Evolutionary conservation across 2,113 vertebrate genomes (phyloP).

Genomic region (Protobothrops mucrosquamatus): DNA sequence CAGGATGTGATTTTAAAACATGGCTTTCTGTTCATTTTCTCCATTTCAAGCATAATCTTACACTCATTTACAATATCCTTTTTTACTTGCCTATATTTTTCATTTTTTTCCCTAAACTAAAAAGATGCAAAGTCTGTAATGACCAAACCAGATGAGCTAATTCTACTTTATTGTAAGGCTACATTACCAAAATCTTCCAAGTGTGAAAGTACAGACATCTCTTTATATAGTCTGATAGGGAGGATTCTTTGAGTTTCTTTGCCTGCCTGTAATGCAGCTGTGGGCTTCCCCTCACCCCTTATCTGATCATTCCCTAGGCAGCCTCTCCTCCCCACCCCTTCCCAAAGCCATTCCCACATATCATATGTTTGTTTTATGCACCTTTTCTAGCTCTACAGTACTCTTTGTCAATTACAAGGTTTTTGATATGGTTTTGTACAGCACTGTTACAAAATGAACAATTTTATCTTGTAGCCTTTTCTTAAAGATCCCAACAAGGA

Average conservation of each 20-base stretch:
- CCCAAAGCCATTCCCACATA: background rate
- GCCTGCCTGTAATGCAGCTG: background rate
- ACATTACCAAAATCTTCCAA: background rate
- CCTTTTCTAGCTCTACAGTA: background rate
- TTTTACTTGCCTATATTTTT: background rate
- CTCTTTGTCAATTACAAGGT: background rate
- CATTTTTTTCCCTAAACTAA: background rate
- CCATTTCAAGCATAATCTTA: background rate
- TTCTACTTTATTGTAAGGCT: background rate
- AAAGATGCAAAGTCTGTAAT: background rate
- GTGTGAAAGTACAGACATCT: background rate
- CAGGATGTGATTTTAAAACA: background rate
- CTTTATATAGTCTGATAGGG: background rate
- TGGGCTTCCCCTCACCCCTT: background rate
- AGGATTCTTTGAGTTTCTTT: background rate
- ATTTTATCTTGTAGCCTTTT: background rate
- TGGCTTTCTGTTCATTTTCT: background rate
- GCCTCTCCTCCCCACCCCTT: background rate
- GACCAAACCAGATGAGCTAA: background rate
- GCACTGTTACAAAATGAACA: background rate
- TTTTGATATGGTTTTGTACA: background rate
- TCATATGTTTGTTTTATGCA: background rate
- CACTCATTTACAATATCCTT: background rate
- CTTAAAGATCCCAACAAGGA: background rate
- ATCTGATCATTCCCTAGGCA: background rate